Conservation (phyloP, 2,113 vertebrate species). For the Epinephelus cyanopodus region DNA sequence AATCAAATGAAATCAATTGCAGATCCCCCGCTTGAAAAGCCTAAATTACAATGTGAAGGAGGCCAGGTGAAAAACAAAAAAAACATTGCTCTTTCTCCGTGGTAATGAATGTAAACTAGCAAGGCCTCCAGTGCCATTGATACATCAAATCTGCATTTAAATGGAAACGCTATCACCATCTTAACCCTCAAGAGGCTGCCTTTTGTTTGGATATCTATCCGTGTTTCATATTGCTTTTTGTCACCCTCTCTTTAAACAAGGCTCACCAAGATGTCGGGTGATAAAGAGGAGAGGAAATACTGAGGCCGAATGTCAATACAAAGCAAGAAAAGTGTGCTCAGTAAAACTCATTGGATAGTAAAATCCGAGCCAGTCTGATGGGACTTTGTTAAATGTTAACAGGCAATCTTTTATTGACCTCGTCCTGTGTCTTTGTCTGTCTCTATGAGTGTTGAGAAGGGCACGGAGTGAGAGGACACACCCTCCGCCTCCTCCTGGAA, state of each 20-base stretch:
- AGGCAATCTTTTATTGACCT: slow-evolving; percentile 30
- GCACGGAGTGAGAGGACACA: slow-evolving; percentile 18
- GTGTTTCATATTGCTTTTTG: slow-evolving; percentile 62
- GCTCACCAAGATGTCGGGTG: slow-evolving; percentile 28
- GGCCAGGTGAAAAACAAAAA: slow-evolving; percentile 14
- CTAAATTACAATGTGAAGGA: slow-evolving; percentile 63
- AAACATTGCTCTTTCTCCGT: slow-evolving; percentile 50
- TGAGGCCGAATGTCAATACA: slow-evolving; percentile 10
- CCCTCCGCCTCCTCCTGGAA: slow-evolving; percentile 9
- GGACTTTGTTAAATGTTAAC: slow-evolving; percentile 54
- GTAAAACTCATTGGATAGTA: not conserved
- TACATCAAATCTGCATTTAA: slow-evolving; percentile 86
- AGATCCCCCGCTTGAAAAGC: slow-evolving; percentile 56
- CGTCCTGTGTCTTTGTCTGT: slow-evolving; percentile 8
- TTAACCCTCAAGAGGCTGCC: slow-evolving; percentile 63
- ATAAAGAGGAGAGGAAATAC: slow-evolving; percentile 32
- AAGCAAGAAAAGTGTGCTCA: not conserved
- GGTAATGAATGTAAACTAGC: slow-evolving; percentile 76
- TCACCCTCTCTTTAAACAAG: slow-evolving; percentile 58
- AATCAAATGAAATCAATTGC: slow-evolving; percentile 69
- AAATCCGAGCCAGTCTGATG: not conserved
- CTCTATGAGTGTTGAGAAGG: slow-evolving; percentile 10
- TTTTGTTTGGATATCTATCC: slow-evolving; percentile 77
- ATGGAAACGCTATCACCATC: slow-evolving; percentile 83
- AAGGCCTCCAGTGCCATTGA: slow-evolving; percentile 43